A percentile compares a stretch with the other conserved stretches of the same genome.
Evolutionary conservation across 2,888 invertebrate genomes (phyloP).

Genomic region (Leptinotarsa juncta): DNA sequence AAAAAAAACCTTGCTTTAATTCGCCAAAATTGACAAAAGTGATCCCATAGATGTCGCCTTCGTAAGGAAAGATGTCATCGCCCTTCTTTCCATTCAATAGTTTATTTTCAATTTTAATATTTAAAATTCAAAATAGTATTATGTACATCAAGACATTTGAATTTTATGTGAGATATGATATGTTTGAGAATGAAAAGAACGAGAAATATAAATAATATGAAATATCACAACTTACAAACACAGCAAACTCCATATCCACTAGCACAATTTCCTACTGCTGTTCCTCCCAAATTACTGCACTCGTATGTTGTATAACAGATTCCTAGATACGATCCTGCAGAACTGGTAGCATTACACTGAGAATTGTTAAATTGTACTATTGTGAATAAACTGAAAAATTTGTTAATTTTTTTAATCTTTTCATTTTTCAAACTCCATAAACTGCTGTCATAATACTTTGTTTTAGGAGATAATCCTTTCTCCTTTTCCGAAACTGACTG

Average conservation of each 20-base stretch:
- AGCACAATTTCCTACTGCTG: conserved; percentile 76
- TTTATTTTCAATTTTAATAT: no score
- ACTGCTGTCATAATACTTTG: conserved; percentile 49
- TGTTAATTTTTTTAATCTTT: conserved; percentile 59
- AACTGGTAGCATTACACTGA: conserved; percentile 69
- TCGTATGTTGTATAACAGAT: conserved; percentile 77
- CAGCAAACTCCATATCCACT: conserved; percentile 82
- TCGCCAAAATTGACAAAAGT: no score
- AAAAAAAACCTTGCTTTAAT: no score
- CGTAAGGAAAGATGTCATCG: no score
- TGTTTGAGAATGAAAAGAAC: no score
- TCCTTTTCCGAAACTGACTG: neutral
- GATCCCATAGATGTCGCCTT: no score
- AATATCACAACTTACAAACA: conserved; percentile 73
- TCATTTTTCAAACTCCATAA: conserved; percentile 56
- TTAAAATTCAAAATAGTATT: no score
- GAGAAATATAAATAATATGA: neutral
- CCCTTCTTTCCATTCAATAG: no score
- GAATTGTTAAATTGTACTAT: conserved; percentile 78
- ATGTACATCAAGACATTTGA: no score
- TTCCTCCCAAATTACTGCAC: conserved; percentile 74
- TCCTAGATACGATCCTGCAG: conserved; percentile 73
- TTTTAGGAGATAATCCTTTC: conserved; percentile 27
- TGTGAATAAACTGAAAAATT: conserved; percentile 77
- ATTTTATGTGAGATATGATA: no score